phyloP scores from a whole-genome alignment of 1,140 invertebrate genomes.

The Zaprionus davidi region DNA sequence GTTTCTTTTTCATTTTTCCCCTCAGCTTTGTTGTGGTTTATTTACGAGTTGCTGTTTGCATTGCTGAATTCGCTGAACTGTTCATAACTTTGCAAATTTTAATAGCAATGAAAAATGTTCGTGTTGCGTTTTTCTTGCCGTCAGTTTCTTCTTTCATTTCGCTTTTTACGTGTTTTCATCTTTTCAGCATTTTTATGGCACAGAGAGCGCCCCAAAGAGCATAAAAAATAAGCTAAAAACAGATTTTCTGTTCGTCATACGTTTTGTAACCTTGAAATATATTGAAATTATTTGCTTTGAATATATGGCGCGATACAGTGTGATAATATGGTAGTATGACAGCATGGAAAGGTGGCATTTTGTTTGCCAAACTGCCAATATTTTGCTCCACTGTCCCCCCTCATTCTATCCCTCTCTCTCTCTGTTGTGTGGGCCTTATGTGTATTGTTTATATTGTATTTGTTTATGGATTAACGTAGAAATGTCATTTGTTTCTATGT shows the following conservation, averaged over 20 bases:
- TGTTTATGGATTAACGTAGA: constrained; percentile 35
- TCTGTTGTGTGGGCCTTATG: constrained; percentile 1
- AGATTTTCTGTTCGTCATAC: constrained; percentile 68
- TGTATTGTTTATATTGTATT: constrained; percentile 5
- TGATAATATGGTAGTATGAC: constrained; percentile 42
- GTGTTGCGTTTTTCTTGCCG: constrained; percentile 10
- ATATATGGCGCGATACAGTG: constrained; percentile 33
- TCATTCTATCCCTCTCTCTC: neutral
- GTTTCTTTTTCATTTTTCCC: neutral
- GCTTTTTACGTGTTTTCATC: constrained; percentile 23
- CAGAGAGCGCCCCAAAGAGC: neutral
- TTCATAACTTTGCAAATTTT: constrained; percentile 40
- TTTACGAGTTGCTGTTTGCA: constrained; percentile 19
- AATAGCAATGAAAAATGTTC: constrained; percentile 23
- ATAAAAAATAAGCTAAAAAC: constrained; percentile 63
- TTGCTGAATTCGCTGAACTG: constrained; percentile 25
- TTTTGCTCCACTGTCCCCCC: neutral
- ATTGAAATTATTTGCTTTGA: constrained; percentile 61
- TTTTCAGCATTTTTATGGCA: constrained; percentile 48
- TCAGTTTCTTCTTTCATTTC: neutral
- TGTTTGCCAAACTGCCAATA: constrained; percentile 32
- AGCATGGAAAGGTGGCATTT: constrained; percentile 60
- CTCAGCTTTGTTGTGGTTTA: constrained; percentile 15
- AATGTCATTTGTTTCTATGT: constrained; percentile 41
- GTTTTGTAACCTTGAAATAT: constrained; percentile 66